Percentiles rank a stretch among this genome's conserved stretches.
phyloP scores from a whole-genome alignment of 1,140 invertebrate genomes.

The Papilio dardanus region DNA sequence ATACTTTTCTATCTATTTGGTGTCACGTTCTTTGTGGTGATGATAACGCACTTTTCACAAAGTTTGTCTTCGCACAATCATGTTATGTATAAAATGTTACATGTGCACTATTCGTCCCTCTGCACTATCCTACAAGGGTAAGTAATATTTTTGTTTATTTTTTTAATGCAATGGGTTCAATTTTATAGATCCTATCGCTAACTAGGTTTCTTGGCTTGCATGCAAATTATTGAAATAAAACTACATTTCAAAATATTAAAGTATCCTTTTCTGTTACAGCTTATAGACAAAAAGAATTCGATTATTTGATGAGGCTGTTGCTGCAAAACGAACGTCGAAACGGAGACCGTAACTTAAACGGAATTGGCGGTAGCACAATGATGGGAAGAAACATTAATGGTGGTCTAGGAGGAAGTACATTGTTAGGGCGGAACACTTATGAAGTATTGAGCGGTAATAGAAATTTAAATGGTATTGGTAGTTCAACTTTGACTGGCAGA shows the following conservation, averaged over 20 bases:
- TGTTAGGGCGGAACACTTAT: conserved; percentile 44
- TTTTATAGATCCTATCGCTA: background rate
- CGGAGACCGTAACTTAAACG: conserved; percentile 57
- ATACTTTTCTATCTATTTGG: conserved; percentile 30
- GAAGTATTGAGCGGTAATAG: conserved; percentile 16
- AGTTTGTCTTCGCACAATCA: conserved; percentile 53
- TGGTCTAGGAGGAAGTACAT: conserved; percentile 47
- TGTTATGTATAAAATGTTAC: conserved; percentile 43
- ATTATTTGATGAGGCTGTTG: conserved; percentile 64
- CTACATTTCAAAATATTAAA: background rate
- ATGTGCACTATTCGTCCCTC: conserved; percentile 47
- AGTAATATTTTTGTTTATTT: conserved; percentile 36
- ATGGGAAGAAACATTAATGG: conserved; percentile 60
- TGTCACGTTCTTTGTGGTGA: conserved; percentile 54
- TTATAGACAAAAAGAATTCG: conserved; percentile 61
- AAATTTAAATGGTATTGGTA: conserved; percentile 48
- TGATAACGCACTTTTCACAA: conserved; percentile 60
- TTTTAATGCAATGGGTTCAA: background rate
- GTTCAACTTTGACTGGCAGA: conserved; percentile 47
- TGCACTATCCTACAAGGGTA: conserved; percentile 38
- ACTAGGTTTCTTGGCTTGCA: conserved; percentile 2
- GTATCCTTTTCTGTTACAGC: conserved; percentile 59
- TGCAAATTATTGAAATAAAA: conserved; percentile 25
- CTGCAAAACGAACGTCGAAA: conserved; percentile 58
- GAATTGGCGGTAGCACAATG: conserved; percentile 53